Evolutionary conservation across 2,113 vertebrate species (phyloP).

Genomic region (Pitta sordida): DNA sequence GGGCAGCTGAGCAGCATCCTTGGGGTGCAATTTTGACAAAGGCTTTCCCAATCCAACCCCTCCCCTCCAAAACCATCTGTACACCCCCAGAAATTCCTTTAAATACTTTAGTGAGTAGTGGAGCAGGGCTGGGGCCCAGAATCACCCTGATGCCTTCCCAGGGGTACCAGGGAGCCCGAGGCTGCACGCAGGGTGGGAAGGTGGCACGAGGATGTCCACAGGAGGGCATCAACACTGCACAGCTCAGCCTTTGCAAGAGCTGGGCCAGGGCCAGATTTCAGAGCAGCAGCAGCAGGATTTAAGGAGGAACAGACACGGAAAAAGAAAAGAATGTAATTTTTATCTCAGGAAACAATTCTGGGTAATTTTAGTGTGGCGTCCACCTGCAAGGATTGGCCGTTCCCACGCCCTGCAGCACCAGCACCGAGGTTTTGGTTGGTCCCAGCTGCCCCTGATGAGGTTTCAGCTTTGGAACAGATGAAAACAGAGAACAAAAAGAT

Average conservation of each 20-base stretch:
- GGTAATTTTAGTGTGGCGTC: not conserved
- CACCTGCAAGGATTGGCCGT: not conserved
- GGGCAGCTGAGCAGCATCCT: not conserved
- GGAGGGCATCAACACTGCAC: rapidly evolving
- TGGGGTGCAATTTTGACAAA: not conserved
- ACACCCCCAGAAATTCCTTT: rapidly evolving
- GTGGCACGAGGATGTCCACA: rapidly evolving
- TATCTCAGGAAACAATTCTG: not conserved
- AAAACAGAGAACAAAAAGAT: not conserved
- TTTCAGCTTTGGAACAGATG: not conserved
- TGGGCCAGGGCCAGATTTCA: not conserved
- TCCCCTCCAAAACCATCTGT: not conserved
- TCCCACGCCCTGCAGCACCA: rapidly evolving
- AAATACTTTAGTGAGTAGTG: not conserved
- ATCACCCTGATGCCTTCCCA: not conserved
- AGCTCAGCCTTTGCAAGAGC: not conserved
- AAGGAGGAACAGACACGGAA: not conserved
- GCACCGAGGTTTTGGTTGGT: rapidly evolving
- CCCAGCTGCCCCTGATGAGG: not conserved
- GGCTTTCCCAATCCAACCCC: not conserved
- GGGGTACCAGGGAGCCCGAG: not conserved
- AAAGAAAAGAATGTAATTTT: not conserved
- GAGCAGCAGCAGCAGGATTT: not conserved
- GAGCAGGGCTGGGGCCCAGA: not conserved
- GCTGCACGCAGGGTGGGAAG: not conserved